phyloP scores from a whole-genome alignment of 2,888 invertebrate genomes.

The Sericinus montela region DNA sequence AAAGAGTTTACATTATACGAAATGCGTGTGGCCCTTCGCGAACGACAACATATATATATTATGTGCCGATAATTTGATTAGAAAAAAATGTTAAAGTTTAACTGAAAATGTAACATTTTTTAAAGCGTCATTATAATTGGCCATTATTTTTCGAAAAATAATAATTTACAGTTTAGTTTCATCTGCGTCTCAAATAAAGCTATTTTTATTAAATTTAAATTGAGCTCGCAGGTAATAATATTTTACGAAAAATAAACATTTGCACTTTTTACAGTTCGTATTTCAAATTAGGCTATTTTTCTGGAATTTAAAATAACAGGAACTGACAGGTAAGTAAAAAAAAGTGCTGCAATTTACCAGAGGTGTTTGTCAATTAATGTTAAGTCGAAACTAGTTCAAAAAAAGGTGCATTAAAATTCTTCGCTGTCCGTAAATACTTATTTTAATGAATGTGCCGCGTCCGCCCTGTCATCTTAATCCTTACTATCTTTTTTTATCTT shows the following conservation, averaged over 20 bases:
- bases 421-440: background rate
- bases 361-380: conserved; percentile 3
- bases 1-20: conserved; percentile 8
- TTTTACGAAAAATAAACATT: background rate
- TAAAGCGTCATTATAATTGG: conserved; percentile 4
- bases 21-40: conserved; percentile 11
- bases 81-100: background rate
- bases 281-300: background rate
- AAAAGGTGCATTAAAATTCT: background rate
- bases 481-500: too few relatives aligned
- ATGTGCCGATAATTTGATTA: background rate
- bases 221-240: conserved; percentile 2
- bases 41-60: background rate
- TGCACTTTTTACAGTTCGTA: background rate
- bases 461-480: too few relatives aligned
- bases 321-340: conserved; percentile 2
- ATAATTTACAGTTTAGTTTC: background rate
- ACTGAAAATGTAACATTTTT: conserved; percentile 1
- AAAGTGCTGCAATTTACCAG: background rate
- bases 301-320: conserved; percentile 2
- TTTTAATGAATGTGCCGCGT: background rate
- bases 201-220: background rate
- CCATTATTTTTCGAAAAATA: conserved; percentile 4
- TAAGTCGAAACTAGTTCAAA: background rate
- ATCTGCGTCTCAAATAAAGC: too few relatives aligned